Percentiles rank a stretch among this genome's conserved stretches.
Conservation (phyloP, 64 coral and sea anemone genomes). For the Astreopora myriophthalma region DNA sequence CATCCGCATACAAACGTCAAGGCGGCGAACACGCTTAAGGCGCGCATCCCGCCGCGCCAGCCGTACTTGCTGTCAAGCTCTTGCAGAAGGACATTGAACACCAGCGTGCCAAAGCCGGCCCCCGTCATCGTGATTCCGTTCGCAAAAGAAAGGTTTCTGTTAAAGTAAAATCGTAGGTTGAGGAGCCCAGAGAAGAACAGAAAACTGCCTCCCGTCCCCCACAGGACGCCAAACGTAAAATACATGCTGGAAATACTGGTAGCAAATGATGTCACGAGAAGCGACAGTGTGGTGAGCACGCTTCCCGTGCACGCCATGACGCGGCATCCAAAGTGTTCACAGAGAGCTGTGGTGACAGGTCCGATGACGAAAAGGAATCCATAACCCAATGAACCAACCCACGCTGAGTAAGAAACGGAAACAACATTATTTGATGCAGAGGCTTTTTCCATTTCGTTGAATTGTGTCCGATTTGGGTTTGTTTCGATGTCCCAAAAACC, state of each 20-base stretch:
- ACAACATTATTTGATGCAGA: background rate
- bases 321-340: constrained; percentile 71
- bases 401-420: constrained; percentile 28
- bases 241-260: constrained; percentile 55
- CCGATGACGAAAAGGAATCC: constrained; percentile 63
- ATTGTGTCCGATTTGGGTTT: too few species aligned
- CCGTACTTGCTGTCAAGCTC: constrained; percentile 39
- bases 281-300: background rate
- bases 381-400: constrained; percentile 69
- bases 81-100: constrained; percentile 47
- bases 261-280: constrained; percentile 51
- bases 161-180: constrained; percentile 58
- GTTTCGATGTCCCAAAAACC: too few species aligned
- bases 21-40: constrained; percentile 49
- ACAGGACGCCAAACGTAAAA: constrained; percentile 72
- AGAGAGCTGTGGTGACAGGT: constrained; percentile 40
- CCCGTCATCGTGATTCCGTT: constrained; percentile 74
- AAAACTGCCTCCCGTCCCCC: constrained; percentile 73
- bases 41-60: constrained; percentile 61
- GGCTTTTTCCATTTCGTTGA: too few species aligned
- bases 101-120: constrained; percentile 56
- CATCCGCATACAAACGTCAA: constrained; percentile 54
- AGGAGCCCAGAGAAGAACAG: constrained; percentile 54
- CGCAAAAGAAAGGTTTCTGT: constrained; percentile 44
- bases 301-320: constrained; percentile 52